Evolutionary conservation across 1,140 invertebrate species (phyloP), one percentile per base, ranked within the genome.

Genomic region (Metopolophium dirhodum): DNA sequence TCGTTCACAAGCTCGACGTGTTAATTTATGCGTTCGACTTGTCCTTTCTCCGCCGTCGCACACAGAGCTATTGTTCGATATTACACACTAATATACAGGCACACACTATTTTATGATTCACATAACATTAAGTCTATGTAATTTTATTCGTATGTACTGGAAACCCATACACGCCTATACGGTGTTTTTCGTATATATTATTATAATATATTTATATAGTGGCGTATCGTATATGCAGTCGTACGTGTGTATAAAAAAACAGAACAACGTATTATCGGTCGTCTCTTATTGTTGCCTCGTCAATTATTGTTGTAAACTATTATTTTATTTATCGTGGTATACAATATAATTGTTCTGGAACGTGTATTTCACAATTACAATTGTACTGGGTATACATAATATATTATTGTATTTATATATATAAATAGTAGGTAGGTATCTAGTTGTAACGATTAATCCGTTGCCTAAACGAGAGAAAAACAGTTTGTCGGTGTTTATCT

Each of bases 81-180:
- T 18, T 51, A 51, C 9, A 51, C 14, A 18, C 49, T 54, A 54
- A 54, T 22, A 54, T 22, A 54, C 20, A 47, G n/a, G n/a, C 41
- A 54, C 51, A 26, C 11, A 45, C 41, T 37, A 26, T 85, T 26
- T 85, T 85, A 41, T 45, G 9, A 85, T 85, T 85, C 83, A 45
- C 83, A 41, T 45, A 83, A 22, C 18, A 83, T 83, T 37, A 83
- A 8, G 37, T 2, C n/a, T 37, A 37, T 83, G 77, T 83, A 83
- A 83, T 37, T 83, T 83, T 83, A 83, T 37, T 83, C 77, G 35
- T 83, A 83, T 37, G 35, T 37, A 83, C 77, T 35, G 18, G 35
- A 35, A 82, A 82, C 77, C 35, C 77, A 82, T 82, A 86, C 41
- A 86, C 41, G 83, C 45, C 85, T 47, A n/a, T 87, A n/a, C 85